A percentile compares a stretch with the other conserved stretches of the same genome.
Evolutionary conservation across 2,888 invertebrate genomes (phyloP).

Genomic region (Physocephala rufipes): DNA sequence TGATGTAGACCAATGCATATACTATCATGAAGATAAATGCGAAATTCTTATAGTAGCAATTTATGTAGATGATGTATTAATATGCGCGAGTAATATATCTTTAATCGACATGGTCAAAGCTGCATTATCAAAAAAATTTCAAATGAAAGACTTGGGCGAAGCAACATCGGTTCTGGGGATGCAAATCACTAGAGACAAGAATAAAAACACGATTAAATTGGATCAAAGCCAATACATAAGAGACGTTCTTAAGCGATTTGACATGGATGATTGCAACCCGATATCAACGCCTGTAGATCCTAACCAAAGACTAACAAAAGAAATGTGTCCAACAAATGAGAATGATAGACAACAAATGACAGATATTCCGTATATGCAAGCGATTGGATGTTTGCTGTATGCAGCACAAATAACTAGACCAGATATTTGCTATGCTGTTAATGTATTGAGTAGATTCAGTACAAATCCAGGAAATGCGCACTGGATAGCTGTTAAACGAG

Average conservation of each 20-base stretch:
- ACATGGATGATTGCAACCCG: slow-evolving; percentile 39
- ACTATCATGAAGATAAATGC: too few relatives aligned
- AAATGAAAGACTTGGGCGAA: too few relatives aligned
- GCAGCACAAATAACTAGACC: slow-evolving; percentile 42
- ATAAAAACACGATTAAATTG: slow-evolving; percentile 34
- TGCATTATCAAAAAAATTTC: too few relatives aligned
- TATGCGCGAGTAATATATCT: too few relatives aligned
- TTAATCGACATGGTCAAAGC: too few relatives aligned
- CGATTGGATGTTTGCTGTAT: slow-evolving; percentile 39
- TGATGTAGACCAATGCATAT: too few relatives aligned
- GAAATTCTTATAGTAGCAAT: too few relatives aligned
- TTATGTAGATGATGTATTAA: too few relatives aligned
- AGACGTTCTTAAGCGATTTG: slow-evolving; percentile 36
- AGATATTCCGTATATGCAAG: slow-evolving; percentile 43
- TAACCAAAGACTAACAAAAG: slow-evolving; percentile 38
- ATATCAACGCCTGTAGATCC: slow-evolving; percentile 40
- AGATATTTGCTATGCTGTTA: slow-evolving; percentile 40
- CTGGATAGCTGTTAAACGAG: slow-evolving; percentile 38
- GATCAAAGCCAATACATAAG: slow-evolving; percentile 44
- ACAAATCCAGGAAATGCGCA: too few relatives aligned
- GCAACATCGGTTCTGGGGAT: too few relatives aligned
- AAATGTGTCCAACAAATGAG: slow-evolving; percentile 42
- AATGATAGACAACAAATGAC: slow-evolving; percentile 39
- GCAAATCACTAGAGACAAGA: slow-evolving; percentile 28
- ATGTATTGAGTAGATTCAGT: slow-evolving; percentile 36